Conservation (phyloP, 2,113 vertebrate genomes). For the Spea multiplicata region DNA sequence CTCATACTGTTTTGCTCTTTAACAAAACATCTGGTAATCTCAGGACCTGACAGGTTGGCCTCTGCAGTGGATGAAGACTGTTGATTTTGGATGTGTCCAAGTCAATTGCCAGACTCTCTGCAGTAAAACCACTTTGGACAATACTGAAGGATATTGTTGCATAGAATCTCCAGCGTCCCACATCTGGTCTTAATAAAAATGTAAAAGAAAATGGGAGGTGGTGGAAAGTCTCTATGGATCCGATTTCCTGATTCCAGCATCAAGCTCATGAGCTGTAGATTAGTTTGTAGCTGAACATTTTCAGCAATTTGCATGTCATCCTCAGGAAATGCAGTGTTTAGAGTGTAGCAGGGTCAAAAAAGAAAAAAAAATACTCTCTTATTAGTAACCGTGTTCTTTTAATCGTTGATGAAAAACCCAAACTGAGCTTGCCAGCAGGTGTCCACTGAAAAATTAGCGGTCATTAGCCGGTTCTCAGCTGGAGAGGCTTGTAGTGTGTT, state of each 20-base stretch:
- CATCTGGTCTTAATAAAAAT: conserved; percentile 67
- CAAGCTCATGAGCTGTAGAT: conserved; percentile 61
- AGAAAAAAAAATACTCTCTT: conserved; percentile 50
- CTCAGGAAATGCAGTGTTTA: conserved; percentile 54
- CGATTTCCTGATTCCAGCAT: conserved; percentile 64
- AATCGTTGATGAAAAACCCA: conserved; percentile 18
- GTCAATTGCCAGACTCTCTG: conserved; percentile 38
- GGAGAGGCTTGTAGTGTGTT: not conserved
- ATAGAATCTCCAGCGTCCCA: conserved; percentile 54
- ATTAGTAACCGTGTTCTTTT: conserved; percentile 36
- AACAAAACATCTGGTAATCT: conserved; percentile 40
- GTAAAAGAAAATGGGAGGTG: conserved; percentile 17
- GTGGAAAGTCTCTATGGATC: conserved; percentile 51
- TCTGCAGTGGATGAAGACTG: conserved; percentile 44
- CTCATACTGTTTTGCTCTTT: conserved; percentile 40
- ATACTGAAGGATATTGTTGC: conserved; percentile 52
- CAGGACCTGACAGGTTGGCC: conserved; percentile 32
- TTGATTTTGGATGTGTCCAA: conserved; percentile 43
- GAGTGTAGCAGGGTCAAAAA: conserved; percentile 46
- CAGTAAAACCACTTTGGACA: conserved; percentile 39
- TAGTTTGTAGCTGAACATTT: conserved; percentile 61
- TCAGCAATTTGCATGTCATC: conserved; percentile 58
- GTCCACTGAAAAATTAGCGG: no score
- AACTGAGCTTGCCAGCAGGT: not conserved
- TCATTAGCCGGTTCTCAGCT: no score